These are phyloP conservation scores for Callaeas wilsoni DNA, from an alignment of 2,113 vertebrate genomes.

Conservation along the genomic window DNA sequence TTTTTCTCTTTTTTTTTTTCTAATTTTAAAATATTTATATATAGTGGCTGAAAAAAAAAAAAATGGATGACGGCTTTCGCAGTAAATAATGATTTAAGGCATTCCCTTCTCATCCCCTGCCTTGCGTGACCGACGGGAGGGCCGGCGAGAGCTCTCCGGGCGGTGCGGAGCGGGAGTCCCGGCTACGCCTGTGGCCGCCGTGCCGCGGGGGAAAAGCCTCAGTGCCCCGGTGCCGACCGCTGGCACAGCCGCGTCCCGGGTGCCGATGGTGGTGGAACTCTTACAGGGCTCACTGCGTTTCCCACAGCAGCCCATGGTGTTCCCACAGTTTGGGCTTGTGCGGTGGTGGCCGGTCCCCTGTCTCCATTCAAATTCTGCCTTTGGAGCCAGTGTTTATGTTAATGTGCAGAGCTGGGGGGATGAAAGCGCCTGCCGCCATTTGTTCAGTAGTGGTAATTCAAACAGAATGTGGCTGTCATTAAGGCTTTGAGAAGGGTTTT, in stretches of 20 bases:
- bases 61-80: slow-evolving; percentile 31
- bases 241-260: background rate
- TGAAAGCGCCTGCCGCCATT: slow-evolving; percentile 77
- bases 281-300: background rate
- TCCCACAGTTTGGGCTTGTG: slow-evolving; percentile 45
- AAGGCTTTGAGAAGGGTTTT: slow-evolving; percentile 75
- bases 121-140: background rate
- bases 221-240: background rate
- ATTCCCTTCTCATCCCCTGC: slow-evolving; percentile 8
- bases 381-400: slow-evolving; percentile 74
- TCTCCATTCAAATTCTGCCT: slow-evolving; percentile 74
- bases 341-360: slow-evolving; percentile 13
- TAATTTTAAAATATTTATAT: background rate
- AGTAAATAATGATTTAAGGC: slow-evolving; percentile 64
- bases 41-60: background rate
- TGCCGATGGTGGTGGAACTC: background rate
- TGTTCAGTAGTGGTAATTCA: slow-evolving; percentile 81
- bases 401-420: slow-evolving; percentile 66
- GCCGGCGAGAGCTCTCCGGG: too few relatives aligned
- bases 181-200: background rate
- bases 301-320: slow-evolving; percentile 15
- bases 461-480: slow-evolving; percentile 77
- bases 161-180: background rate
- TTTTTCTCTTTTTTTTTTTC: background rate
- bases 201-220: too few relatives aligned